A percentile compares a stretch with the other conserved stretches of the same genome.
phyloP scores from a whole-genome alignment of 2,888 invertebrate species.

The Ophioninae sp. region DNA sequence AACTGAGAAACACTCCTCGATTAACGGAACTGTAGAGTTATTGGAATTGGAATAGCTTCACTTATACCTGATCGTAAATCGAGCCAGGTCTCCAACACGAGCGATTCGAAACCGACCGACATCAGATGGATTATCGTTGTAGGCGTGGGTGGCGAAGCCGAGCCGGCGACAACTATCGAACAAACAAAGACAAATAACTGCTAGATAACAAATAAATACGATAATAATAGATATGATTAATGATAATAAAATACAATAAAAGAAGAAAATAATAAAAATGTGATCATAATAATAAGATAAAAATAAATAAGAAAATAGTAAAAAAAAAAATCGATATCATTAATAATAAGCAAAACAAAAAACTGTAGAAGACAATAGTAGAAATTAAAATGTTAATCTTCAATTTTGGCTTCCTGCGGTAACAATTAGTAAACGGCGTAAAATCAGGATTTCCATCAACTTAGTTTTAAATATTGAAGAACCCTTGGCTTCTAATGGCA shows the following conservation, averaged over 20 bases:
- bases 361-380: not conserved
- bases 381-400: not conserved
- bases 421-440: no score
- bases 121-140: conserved; percentile 83
- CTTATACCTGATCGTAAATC: conserved; percentile 81
- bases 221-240: not conserved
- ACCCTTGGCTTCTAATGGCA: no score
- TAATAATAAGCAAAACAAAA: no score
- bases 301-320: not conserved
- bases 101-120: conserved; percentile 85
- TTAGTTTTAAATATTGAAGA: no score
- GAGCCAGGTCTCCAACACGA: conserved; percentile 85
- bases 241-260: no score
- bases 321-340: not conserved
- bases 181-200: conserved; percentile 18
- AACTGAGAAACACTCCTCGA: not conserved
- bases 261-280: not conserved
- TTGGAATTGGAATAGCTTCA: not conserved
- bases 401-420: no score
- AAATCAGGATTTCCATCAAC: no score
- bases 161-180: conserved; percentile 74
- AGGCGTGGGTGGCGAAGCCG: conserved; percentile 75
- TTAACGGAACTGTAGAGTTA: not conserved
- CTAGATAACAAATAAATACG: not conserved
- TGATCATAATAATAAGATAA: no score